phyloP scores from a whole-genome alignment of 2,797 vertebrate species.

The Dipus sagitta region DNA sequence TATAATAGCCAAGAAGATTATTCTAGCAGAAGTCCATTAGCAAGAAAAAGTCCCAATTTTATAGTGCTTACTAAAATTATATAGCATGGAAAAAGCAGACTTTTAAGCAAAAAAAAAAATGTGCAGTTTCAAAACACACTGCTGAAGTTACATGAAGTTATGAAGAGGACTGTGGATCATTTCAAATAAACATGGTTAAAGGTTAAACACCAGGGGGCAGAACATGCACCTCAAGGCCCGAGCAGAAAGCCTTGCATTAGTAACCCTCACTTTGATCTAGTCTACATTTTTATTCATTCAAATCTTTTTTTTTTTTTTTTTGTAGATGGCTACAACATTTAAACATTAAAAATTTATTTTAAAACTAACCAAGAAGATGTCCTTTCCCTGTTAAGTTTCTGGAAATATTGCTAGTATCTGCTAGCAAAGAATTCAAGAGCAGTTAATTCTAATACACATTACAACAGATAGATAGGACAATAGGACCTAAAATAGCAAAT shows the following conservation, averaged over 20 bases:
- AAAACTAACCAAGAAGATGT: constrained; percentile 58
- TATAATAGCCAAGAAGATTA: constrained; percentile 34
- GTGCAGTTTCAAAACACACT: constrained; percentile 55
- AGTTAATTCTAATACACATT: constrained; percentile 63
- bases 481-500: constrained; percentile 71
- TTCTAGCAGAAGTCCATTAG: constrained; percentile 38
- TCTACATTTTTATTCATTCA: constrained; percentile 61
- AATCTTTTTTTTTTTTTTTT: constrained; percentile 50
- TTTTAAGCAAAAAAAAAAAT: constrained; percentile 49
- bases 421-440: constrained; percentile 72
- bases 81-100: not conserved
- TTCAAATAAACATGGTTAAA: constrained; percentile 80
- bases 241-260: constrained; percentile 80
- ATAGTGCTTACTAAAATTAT: not conserved
- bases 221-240: constrained; percentile 77
- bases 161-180: not conserved
- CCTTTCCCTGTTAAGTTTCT: constrained; percentile 70
- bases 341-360: constrained; percentile 62
- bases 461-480: constrained; percentile 69
- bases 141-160: constrained; percentile 36
- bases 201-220: constrained; percentile 80
- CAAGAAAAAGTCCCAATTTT: not conserved
- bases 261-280: constrained; percentile 60
- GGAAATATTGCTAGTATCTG: constrained; percentile 67
- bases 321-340: constrained; percentile 63